Conservation (phyloP, 2,797 vertebrate species). For the Euthynnus affinis region DNA sequence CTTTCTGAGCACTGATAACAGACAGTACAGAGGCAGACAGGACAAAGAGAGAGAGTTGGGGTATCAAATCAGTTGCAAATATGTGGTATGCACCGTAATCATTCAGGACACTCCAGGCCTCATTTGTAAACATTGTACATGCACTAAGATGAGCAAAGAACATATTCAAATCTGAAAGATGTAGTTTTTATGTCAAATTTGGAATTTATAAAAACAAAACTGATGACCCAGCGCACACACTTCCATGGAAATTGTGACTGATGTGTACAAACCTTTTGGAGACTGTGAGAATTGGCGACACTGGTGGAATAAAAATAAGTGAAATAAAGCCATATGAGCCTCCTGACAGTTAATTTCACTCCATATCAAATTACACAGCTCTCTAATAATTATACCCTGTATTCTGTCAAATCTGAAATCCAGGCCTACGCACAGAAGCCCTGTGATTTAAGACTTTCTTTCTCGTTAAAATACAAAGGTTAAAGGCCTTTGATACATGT, state of each 20-base stretch:
- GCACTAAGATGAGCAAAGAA: not conserved
- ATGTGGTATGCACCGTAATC: not conserved
- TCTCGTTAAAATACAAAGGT: not conserved
- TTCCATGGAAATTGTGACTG: slow-evolving; percentile 10
- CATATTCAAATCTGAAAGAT: not conserved
- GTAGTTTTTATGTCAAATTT: not conserved
- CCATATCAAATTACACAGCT: slow-evolving; percentile 19
- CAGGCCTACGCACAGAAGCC: not conserved
- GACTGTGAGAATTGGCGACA: slow-evolving; percentile 1
- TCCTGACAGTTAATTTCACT: slow-evolving; percentile 4
- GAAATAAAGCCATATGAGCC: slow-evolving; percentile 11
- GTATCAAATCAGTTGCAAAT: no score
- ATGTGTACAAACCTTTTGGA: not conserved
- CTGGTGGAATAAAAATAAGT: slow-evolving; percentile 18
- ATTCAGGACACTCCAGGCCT: not conserved
- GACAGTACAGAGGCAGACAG: no score
- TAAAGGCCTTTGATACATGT: not conserved
- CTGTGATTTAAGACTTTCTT: not conserved
- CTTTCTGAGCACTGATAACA: not conserved
- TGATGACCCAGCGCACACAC: slow-evolving; percentile 1
- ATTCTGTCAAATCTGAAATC: slow-evolving; percentile 13
- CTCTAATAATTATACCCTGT: slow-evolving; percentile 11
- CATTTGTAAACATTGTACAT: not conserved
- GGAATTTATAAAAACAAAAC: slow-evolving; percentile 6
- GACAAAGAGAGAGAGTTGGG: no score